phyloP scores from a whole-genome alignment of 1,140 invertebrate genomes.

The Cydia pomonella region DNA sequence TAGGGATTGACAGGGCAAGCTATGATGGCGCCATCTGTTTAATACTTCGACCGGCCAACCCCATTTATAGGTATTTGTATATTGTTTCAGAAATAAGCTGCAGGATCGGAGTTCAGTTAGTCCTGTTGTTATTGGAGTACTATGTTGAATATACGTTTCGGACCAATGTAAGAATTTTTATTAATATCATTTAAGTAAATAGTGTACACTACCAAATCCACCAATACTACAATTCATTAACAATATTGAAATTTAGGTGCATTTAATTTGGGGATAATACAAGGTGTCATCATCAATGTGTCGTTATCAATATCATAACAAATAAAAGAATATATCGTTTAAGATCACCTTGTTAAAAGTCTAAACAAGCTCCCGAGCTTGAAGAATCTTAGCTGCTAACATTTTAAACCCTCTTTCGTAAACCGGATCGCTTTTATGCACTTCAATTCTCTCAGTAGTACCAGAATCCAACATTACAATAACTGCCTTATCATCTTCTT shows the following conservation, averaged over 20 bases:
- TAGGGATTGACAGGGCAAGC: no score
- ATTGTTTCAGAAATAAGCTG: conserved; percentile 1
- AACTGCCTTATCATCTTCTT: not conserved
- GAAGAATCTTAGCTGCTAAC: not conserved
- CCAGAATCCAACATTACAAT: not conserved
- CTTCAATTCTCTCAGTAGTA: not conserved
- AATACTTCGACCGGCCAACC: no score
- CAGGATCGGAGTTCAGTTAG: not conserved
- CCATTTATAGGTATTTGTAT: not conserved
- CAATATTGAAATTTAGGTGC: no score
- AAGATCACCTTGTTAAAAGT: not conserved
- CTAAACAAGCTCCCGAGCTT: not conserved
- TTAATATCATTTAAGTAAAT: not conserved
- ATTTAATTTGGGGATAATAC: no score
- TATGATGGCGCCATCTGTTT: no score
- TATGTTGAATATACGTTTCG: not conserved
- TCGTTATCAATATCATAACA: no score
- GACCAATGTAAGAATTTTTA: not conserved
- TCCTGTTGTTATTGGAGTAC: not conserved
- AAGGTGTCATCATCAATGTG: no score
- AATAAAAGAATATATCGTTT: no score
- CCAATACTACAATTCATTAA: no score
- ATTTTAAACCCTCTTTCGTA: not conserved
- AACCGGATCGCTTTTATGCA: not conserved
- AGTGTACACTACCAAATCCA: not conserved